phyloP scores from a whole-genome alignment of 2,797 vertebrate genomes.

The Sebastes jordani region DNA sequence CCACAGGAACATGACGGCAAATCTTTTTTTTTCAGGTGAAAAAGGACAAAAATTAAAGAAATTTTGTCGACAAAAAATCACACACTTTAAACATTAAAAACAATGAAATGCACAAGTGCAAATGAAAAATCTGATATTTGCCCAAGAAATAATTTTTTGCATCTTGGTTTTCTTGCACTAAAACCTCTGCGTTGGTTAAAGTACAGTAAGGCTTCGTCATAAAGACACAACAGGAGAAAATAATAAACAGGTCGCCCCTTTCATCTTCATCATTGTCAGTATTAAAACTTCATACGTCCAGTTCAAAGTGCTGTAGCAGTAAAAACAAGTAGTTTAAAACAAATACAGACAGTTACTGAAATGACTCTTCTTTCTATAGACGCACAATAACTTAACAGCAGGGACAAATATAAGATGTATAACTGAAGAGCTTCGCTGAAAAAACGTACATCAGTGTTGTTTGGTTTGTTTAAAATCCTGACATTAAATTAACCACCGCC shows the following conservation, averaged over 20 bases:
- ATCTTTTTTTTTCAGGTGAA: neutral
- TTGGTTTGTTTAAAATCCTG: neutral
- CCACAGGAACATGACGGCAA: neutral
- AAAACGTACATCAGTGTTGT: neutral
- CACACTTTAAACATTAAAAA: neutral
- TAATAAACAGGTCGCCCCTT: neutral
- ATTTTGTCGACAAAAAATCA: neutral
- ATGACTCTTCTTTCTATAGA: neutral
- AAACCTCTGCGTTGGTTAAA: conserved; percentile 8
- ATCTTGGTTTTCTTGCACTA: neutral
- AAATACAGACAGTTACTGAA: neutral
- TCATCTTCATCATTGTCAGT: neutral
- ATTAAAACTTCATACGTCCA: neutral
- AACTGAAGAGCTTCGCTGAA: neutral
- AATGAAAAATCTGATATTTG: neutral
- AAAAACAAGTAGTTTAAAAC: neutral
- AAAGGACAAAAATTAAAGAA: neutral
- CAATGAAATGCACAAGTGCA: neutral
- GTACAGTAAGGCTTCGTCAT: conserved; percentile 12
- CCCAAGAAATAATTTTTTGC: neutral
- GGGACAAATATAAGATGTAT: neutral
- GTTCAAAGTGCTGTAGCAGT: neutral
- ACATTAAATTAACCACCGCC: neutral
- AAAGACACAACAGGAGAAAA: conserved; percentile 10
- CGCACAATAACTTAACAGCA: neutral